Evolutionary conservation across 2,797 vertebrate genomes (phyloP).

Genomic region (Notoglanidium macrostoma): DNA sequence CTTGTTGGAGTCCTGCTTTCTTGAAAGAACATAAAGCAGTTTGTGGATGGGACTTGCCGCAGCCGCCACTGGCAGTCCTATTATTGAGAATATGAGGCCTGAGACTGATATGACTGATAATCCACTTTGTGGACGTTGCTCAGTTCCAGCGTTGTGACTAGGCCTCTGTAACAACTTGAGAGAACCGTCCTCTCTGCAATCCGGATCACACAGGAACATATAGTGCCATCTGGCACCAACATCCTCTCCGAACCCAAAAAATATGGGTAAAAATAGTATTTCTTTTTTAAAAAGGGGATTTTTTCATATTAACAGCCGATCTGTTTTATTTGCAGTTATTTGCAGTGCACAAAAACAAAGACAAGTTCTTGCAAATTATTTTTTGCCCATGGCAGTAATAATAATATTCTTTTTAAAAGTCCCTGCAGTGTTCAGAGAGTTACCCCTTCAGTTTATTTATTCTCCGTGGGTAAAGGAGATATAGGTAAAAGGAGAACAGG

Average conservation of each 20-base stretch:
- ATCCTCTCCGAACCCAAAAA: constrained; percentile 79
- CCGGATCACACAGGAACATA: constrained; percentile 55
- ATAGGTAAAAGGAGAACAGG: constrained; percentile 42
- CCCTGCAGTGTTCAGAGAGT: constrained; percentile 91
- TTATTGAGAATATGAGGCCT: constrained; percentile 83
- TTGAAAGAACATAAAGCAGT: constrained; percentile 80
- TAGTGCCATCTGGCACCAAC: constrained; percentile 63
- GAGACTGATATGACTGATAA: constrained; percentile 90
- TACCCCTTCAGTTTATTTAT: constrained; percentile 87
- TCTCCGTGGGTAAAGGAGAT: constrained; percentile 93
- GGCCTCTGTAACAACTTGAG: constrained; percentile 40
- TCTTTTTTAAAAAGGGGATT: constrained; percentile 86
- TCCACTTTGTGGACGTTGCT: constrained; percentile 63
- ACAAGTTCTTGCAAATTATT: constrained; percentile 73
- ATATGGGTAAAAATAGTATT: constrained; percentile 83
- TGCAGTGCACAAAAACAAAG: constrained; percentile 81
- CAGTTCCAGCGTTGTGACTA: constrained; percentile 41
- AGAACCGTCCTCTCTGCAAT: constrained; percentile 39
- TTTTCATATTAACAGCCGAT: constrained; percentile 82
- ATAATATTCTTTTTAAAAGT: constrained; percentile 88
- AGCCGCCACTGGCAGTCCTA: constrained; percentile 65
- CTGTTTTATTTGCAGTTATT: constrained; percentile 72
- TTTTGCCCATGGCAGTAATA: constrained; percentile 90
- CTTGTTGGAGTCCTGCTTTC: constrained; percentile 68
- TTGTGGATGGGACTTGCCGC: constrained; percentile 78